Percentiles rank a stretch among this genome's conserved stretches.
Evolutionary conservation across 2,888 invertebrate genomes (phyloP).

Genomic region (Stenoptilia bipunctidactyla): DNA sequence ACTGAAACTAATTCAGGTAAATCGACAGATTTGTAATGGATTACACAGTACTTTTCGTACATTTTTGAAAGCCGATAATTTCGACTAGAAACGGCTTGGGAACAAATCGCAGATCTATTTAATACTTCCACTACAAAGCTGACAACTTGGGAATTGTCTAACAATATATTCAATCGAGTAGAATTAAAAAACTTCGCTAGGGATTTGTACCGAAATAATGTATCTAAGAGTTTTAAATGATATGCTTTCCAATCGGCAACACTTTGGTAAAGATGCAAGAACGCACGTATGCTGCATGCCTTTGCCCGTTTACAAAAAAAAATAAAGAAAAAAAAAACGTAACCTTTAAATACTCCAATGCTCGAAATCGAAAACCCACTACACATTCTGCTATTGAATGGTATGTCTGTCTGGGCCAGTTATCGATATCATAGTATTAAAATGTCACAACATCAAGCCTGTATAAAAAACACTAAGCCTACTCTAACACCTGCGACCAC

Average conservation of each 20-base stretch:
- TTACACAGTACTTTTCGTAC: conserved; percentile 10
- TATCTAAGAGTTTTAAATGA: conserved; percentile 39
- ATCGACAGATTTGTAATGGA: conserved; percentile 40
- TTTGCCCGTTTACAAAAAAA: conserved; percentile 29
- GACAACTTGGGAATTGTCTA: conserved; percentile 54
- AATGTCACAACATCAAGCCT: conserved; percentile 72
- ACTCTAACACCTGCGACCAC: conserved; percentile 69
- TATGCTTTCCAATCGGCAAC: conserved; percentile 66
- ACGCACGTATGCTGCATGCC: conserved; percentile 36
- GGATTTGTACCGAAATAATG: conserved; percentile 62
- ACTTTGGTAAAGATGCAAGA: conserved; percentile 61
- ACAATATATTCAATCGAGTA: conserved; percentile 61
- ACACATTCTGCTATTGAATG: conserved; percentile 61
- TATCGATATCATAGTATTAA: conserved; percentile 54
- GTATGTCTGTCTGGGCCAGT: conserved; percentile 48
- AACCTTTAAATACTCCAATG: conserved; percentile 11
- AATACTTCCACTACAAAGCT: conserved; percentile 35
- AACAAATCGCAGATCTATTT: conserved; percentile 16
- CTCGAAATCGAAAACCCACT: conserved; percentile 33
- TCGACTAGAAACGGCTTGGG: conserved; percentile 45
- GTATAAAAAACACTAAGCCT: conserved; percentile 73
- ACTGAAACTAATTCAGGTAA: conserved; percentile 59
- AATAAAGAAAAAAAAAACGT: conserved; percentile 24
- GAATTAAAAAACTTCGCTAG: conserved; percentile 58
- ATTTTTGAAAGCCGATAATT: conserved; percentile 23